These are phyloP conservation scores for Parnassius glacialis DNA, from an alignment of 2,888 invertebrate species.

Conservation along the genomic window DNA sequence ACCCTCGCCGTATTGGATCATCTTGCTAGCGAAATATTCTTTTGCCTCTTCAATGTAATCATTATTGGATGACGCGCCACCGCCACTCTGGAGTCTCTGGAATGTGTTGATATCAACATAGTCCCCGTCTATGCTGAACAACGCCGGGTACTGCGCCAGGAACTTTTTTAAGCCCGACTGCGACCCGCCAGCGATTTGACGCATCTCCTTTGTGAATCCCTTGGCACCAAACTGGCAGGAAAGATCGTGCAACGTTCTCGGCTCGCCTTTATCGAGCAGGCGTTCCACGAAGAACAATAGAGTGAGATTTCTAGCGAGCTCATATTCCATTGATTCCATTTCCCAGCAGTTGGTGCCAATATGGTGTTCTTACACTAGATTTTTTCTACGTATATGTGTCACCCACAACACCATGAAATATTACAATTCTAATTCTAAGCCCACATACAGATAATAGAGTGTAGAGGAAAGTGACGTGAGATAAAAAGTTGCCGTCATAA, in stretches of 20 bases:
- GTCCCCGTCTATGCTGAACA: conserved; percentile 97
- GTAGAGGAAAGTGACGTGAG: conserved; percentile 50
- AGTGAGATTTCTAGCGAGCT: conserved; percentile 96
- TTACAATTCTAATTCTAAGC: conserved; percentile 65
- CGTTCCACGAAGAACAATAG: conserved; percentile 99
- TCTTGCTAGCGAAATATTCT: conserved; percentile 97
- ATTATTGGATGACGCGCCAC: conserved; percentile 84
- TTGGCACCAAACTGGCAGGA: conserved; percentile 99
- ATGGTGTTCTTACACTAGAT: conserved; percentile 73
- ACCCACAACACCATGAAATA: conserved; percentile 81
- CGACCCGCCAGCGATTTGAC: conserved; percentile 96
- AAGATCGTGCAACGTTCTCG: conserved; percentile 97
- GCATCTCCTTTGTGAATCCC: conserved; percentile 99
- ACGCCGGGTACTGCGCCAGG: conserved; percentile 96
- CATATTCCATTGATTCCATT: conserved; percentile 97
- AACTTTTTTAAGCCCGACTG: conserved; percentile 98
- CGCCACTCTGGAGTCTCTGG: conserved; percentile 82
- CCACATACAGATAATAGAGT: conserved; percentile 62
- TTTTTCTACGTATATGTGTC: conserved; percentile 79
- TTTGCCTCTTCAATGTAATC: conserved; percentile 98
- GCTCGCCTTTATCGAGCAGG: conserved; percentile 97
- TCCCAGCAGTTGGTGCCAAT: conserved; percentile 80
- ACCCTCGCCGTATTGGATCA: conserved; percentile 96
- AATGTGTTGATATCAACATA: conserved; percentile 92
- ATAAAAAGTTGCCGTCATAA: conserved; percentile 38